Percentiles rank a stretch among this genome's conserved stretches.
phyloP scores from a whole-genome alignment of 1,140 invertebrate genomes.

The Sminthurinus signatus region DNA sequence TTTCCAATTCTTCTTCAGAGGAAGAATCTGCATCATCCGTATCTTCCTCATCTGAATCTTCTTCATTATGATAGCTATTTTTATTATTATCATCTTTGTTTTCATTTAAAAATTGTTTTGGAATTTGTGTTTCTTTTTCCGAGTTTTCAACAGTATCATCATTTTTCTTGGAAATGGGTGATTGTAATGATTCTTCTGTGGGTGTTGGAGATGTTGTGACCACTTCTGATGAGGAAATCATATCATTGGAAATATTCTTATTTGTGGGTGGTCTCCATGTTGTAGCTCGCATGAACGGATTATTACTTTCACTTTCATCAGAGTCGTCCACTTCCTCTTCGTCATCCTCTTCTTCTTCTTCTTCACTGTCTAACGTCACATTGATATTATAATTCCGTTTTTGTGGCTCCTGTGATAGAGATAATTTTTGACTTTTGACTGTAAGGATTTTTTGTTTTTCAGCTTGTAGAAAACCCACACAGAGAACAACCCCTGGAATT shows the following conservation, averaged over 20 bases:
- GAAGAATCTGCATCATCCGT: not conserved
- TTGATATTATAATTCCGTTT: not conserved
- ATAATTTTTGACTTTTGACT: not conserved
- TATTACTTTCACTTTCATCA: too few relatives aligned
- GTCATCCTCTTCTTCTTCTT: constrained; percentile 6
- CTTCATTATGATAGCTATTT: not conserved
- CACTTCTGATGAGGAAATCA: too few relatives aligned
- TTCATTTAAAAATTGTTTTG: not conserved
- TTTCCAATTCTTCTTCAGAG: constrained; percentile 15
- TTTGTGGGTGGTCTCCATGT: too few relatives aligned
- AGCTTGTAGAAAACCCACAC: constrained; percentile 34
- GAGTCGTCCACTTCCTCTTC: not conserved
- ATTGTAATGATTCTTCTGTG: too few relatives aligned
- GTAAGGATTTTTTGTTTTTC: constrained; percentile 31
- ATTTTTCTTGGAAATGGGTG: too few relatives aligned
- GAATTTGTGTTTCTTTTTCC: too few relatives aligned
- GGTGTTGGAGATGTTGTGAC: too few relatives aligned
- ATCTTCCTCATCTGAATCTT: not conserved
- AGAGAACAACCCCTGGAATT: constrained; percentile 26
- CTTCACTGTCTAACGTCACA: not conserved
- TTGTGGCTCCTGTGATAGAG: not conserved
- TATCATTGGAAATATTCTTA: too few relatives aligned
- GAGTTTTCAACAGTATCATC: too few relatives aligned
- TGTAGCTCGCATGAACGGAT: too few relatives aligned
- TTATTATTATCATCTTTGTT: not conserved